Evolutionary conservation across 2,888 invertebrate genomes (phyloP), one percentile per base, ranked within the genome.

Genomic region (Xestoiulus laeticollis): DNA sequence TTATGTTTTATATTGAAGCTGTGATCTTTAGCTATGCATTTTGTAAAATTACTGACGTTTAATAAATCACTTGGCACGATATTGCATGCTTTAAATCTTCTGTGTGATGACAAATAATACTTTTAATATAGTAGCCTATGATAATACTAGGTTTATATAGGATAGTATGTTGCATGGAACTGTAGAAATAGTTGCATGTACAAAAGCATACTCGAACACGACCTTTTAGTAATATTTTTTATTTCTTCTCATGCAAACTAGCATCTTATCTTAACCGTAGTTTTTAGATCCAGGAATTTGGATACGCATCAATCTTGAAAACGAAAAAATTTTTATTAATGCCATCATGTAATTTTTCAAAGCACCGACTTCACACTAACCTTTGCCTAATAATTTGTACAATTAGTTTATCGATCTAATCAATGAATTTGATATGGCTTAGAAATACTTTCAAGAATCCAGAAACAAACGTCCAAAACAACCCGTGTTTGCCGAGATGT

Each of bases 391-490:
- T 59, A 59, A n/a, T 68, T 68, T 8, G 2, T 68, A 0, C 8
- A 22, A 68, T 6, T 22, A 68, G 59, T 26, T 2, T 19, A 26
- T 68, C 22, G 8, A 68, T 68, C 6, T 1, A 22, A n/a, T n/a
- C 4, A 68, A 22, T 22, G 30, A 14, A 78, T 78, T 30, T 78
- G 14, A 78, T 78, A 16, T 78, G 78, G 30, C 5, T 12, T 89
- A 92, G 92, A 91, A 91, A 89, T 92, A 91, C 89, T 91, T 92
- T 88, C 91, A 91, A 88, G 92, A 92, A 89, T 91, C 91, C 6
- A 89, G 92, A 53, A 90, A 90, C 38, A 92, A 92, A 89, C 90
- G 90, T 32, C 88, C 91, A 5, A 87, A 89, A 1, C 89, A 89
- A 83, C 89, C 89, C n/a, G 89, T 90, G 85, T 88, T 89, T 85